Evolutionary conservation across 2,797 vertebrate species (phyloP).

Genomic region (Ptychobarbus kaznakovi): DNA sequence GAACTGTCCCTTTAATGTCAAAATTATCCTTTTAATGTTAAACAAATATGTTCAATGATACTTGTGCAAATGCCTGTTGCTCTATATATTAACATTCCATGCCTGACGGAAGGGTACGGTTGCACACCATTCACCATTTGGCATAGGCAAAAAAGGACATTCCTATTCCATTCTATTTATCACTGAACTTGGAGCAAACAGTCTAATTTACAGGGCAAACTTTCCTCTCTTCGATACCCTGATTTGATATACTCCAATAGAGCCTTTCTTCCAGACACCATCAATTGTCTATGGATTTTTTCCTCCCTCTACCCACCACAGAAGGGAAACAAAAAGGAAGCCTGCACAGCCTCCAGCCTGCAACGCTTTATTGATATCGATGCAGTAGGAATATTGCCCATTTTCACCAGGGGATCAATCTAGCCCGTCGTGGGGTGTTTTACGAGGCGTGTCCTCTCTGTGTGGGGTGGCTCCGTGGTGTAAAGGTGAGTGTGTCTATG

Average conservation of each 20-base stretch:
- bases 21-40: not conserved
- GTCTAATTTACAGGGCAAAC: constrained; percentile 84
- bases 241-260: constrained; percentile 87
- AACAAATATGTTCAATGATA: constrained; percentile 30
- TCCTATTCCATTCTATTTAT: constrained; percentile 77
- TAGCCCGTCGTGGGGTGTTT: constrained; percentile 76
- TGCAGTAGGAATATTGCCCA: constrained; percentile 81
- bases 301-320: constrained; percentile 75
- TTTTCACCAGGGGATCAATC: constrained; percentile 83
- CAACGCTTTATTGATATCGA: constrained; percentile 85
- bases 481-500: constrained; percentile 47
- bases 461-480: constrained; percentile 61
- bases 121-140: not conserved
- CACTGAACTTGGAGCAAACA: constrained; percentile 83
- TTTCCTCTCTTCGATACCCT: constrained; percentile 79
- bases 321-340: constrained; percentile 83
- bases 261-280: constrained; percentile 84
- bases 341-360: constrained; percentile 79
- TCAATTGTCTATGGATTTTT: constrained; percentile 88
- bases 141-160: constrained; percentile 51
- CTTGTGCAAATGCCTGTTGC: not conserved
- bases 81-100: not conserved
- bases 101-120: not conserved
- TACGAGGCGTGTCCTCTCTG: constrained; percentile 71
- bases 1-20: not conserved